Evolutionary conservation across 2,113 vertebrate species (phyloP).

Genomic region (Alces alces): DNA sequence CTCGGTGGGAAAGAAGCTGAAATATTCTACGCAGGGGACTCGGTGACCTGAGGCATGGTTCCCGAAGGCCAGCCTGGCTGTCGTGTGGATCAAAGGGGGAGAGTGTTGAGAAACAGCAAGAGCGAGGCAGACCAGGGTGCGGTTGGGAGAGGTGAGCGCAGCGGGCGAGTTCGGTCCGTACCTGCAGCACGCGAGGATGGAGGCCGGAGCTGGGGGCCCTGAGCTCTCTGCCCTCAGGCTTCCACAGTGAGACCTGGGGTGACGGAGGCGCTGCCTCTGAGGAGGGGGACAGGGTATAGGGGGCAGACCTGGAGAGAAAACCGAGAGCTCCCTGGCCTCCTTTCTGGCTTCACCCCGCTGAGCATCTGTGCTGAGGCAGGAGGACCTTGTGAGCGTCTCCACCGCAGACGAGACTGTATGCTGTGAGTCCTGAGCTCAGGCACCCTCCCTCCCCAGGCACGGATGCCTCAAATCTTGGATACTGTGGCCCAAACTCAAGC

Average conservation of each 20-base stretch:
- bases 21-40: neutral
- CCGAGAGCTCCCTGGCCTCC: too few species aligned
- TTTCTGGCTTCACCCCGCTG: neutral
- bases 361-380: accelerated
- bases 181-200: accelerated
- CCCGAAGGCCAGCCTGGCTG: neutral
- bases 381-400: accelerated
- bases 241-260: accelerated
- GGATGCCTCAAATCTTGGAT: accelerated
- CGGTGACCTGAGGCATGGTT: neutral
- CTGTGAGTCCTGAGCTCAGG: accelerated
- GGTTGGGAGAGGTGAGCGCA: accelerated
- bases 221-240: neutral
- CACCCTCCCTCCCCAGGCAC: accelerated
- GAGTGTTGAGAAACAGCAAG: neutral
- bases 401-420: accelerated
- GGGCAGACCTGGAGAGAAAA: too few species aligned
- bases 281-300: accelerated
- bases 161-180: accelerated
- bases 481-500: accelerated
- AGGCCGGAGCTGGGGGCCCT: accelerated
- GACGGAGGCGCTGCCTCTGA: accelerated
- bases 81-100: accelerated
- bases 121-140: accelerated
- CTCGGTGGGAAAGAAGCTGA: neutral